A percentile compares a stretch with the other conserved stretches of the same genome.
Conservation (phyloP, 2,113 vertebrate species). For the Ophiodon elongatus region DNA sequence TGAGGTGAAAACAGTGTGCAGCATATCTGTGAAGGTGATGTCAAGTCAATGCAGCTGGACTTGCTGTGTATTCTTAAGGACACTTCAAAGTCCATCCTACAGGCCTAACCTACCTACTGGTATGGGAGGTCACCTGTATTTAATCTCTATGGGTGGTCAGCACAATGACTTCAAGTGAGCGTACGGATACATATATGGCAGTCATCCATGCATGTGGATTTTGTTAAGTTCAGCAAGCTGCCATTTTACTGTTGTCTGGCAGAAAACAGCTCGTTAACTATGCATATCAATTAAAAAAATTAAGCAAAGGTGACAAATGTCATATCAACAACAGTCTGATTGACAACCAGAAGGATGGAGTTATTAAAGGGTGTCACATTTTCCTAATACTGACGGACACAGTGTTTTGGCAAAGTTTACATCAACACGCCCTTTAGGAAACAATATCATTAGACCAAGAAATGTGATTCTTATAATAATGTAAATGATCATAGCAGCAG, state of each 20-base stretch:
- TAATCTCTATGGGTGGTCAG: conserved; percentile 20
- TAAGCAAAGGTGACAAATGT: conserved; percentile 36
- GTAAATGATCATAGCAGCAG: conserved; percentile 29
- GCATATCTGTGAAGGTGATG: background rate
- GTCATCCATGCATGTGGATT: conserved; percentile 55
- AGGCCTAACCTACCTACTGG: background rate
- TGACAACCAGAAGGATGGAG: conserved; percentile 53
- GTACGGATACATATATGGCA: conserved; percentile 60
- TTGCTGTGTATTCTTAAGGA: background rate
- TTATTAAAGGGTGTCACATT: conserved; percentile 45
- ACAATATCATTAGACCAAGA: conserved; percentile 22
- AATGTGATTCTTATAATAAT: background rate
- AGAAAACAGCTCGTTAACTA: conserved; percentile 66
- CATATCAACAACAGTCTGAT: conserved; percentile 44
- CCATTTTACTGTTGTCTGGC: conserved; percentile 46
- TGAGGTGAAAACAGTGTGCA: background rate
- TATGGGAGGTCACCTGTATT: conserved; percentile 12
- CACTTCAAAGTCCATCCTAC: background rate
- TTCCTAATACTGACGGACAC: conserved; percentile 12
- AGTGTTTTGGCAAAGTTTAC: conserved; percentile 29
- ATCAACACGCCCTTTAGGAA: conserved; percentile 16
- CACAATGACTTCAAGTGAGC: conserved; percentile 43
- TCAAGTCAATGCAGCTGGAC: conserved; percentile 22
- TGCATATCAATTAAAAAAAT: conserved; percentile 67
- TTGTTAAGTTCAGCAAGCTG: conserved; percentile 66